Evolutionary conservation across 1,140 invertebrate species (phyloP).

Genomic region (Magallana angulata): DNA sequence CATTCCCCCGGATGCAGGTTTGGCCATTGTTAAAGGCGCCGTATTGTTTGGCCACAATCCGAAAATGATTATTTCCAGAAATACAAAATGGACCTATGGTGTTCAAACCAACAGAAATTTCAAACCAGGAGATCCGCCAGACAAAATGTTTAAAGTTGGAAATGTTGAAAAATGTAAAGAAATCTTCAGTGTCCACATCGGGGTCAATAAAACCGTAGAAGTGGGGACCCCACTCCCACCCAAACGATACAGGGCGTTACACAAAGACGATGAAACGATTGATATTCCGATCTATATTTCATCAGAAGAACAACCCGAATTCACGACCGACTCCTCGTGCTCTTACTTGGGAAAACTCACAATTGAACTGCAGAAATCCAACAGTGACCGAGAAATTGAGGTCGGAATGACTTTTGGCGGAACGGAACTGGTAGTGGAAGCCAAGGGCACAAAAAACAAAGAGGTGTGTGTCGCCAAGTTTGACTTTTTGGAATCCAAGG

Average conservation of each 20-base stretch:
- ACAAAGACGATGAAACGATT: constrained; percentile 39
- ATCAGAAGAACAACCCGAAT: constrained; percentile 43
- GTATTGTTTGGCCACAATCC: constrained; percentile 61
- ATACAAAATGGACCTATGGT: constrained; percentile 54
- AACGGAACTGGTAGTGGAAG: constrained; percentile 54
- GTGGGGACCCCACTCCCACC: constrained; percentile 50
- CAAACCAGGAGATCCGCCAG: constrained; percentile 33
- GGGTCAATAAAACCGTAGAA: constrained; percentile 33
- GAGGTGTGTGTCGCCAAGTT: constrained; percentile 45
- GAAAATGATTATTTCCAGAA: constrained; percentile 47
- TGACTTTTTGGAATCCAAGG: constrained; percentile 47
- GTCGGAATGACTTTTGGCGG: constrained; percentile 59
- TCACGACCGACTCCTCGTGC: constrained; percentile 49
- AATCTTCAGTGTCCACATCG: constrained; percentile 48
- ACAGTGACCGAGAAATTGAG: constrained; percentile 37
- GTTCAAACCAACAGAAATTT: constrained; percentile 45
- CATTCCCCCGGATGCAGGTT: constrained; percentile 56
- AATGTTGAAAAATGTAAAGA: constrained; percentile 44
- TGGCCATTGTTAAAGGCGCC: constrained; percentile 60
- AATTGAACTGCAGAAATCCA: constrained; percentile 34
- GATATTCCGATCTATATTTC: constrained; percentile 47
- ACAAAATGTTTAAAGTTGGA: constrained; percentile 40
- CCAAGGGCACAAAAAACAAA: constrained; percentile 16
- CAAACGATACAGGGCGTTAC: constrained; percentile 39
- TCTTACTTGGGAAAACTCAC: constrained; percentile 47